Base-by-base conservation (phyloP, 2,888 invertebrate genomes). In the Ischnura elegans region DNA sequence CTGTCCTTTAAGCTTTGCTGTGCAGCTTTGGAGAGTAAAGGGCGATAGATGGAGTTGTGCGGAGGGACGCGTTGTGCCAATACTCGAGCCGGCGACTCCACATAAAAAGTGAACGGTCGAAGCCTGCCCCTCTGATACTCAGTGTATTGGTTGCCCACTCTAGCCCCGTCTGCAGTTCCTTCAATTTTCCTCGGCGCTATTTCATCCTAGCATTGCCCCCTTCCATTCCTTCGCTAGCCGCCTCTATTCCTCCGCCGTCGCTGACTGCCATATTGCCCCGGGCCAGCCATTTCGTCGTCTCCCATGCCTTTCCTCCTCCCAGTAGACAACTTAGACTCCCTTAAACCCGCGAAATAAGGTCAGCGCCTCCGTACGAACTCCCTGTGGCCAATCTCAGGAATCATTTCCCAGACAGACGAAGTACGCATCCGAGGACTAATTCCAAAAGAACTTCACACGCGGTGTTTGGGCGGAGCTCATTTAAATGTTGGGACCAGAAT, bases 291-390 rank as follows among this genome's bases (percentile, higher is more conserved):
- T 13, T 8, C 45, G 29, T 5, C 5, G 42, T 21, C 86, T 25
- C 85, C 85, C 43, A 85, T 61, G 5, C 29, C n/a, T 66, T 29
- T 29, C 45, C 25, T 29, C 45, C 45, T 86, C 45, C 86, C 76
- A 16, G 36, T 36, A 36, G 76, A 36, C 13, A 46, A 45, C 46
- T 86, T 86, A 86, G n/a, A 45, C 86, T n/a, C 19, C 45, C 46
- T 10, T 86, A 76, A 36, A 76, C 76, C 76, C 76, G 3, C 45
- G 45, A 45, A 43, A 86, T 45, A 45, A 86, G 86, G 86, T 86
- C 86, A 86, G 25, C 43, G 86, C 86, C 46, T 86, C 86, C 45
- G n/a, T 45, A 45, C 46, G 86, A 86, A 86, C 86, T 86, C 86
- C 2, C n/a, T 42, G 43, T 16, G 25, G 86, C 43, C n/a, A 45